phyloP scores from a whole-genome alignment of 2,797 vertebrate genomes.

The Lagodon rhomboides region DNA sequence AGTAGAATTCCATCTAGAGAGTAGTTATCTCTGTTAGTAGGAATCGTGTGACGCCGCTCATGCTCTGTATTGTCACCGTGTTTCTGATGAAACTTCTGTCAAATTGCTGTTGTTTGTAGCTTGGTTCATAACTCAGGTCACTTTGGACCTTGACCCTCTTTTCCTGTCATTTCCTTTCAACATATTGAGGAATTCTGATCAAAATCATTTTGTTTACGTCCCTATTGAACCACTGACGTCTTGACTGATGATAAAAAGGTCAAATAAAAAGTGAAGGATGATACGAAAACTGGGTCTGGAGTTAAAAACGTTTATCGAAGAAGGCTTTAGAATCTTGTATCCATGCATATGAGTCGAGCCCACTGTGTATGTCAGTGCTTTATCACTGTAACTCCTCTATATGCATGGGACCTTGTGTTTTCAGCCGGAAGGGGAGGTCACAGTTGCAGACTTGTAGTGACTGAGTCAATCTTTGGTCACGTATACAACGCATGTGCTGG shows the following conservation, averaged over 20 bases:
- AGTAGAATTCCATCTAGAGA: constrained; percentile 23
- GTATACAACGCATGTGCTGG: constrained; percentile 57
- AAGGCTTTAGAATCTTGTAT: constrained; percentile 21
- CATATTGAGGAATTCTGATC: neutral
- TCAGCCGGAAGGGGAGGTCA: constrained; percentile 27
- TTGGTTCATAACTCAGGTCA: constrained; percentile 17
- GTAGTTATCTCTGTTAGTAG: neutral
- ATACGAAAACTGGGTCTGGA: constrained; percentile 47
- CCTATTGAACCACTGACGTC: neutral
- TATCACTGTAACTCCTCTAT: constrained; percentile 39
- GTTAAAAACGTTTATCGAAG: constrained; percentile 5
- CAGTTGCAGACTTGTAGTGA: constrained; percentile 38
- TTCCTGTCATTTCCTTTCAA: constrained; percentile 23
- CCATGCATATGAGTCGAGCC: neutral
- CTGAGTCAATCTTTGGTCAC: constrained; percentile 39
- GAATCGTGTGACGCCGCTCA: neutral
- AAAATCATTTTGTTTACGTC: neutral
- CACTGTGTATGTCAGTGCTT: constrained; percentile 28
- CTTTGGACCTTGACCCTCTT: constrained; percentile 24
- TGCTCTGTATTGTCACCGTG: constrained; percentile 9
- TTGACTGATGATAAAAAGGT: neutral
- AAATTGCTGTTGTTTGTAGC: neutral
- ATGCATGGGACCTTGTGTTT: constrained; percentile 61
- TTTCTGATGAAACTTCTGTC: constrained; percentile 1
- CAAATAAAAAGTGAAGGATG: constrained; percentile 10